phyloP scores from a whole-genome alignment of 64 coral and sea anemone species.

The Dendrophyllia cribrosa region DNA sequence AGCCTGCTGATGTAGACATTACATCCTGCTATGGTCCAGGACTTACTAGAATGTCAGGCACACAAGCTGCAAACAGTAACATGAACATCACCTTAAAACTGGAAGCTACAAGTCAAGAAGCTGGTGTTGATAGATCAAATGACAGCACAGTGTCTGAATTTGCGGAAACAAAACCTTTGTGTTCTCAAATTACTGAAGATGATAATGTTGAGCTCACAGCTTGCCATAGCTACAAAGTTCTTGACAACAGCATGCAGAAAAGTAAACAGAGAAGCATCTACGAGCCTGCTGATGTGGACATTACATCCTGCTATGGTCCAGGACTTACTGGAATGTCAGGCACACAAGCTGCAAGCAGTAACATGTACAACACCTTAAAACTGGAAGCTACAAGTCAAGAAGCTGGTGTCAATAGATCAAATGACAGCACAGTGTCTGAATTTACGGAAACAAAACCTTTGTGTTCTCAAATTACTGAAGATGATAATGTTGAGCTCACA shows the following conservation, averaged over 20 bases:
- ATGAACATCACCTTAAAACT: neutral
- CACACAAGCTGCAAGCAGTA: neutral
- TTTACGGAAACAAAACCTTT: too few species aligned
- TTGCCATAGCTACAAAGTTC: constrained; percentile 47
- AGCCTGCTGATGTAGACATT: constrained; percentile 37
- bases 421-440: too few species aligned
- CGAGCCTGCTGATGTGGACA: constrained; percentile 30
- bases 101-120: too few species aligned
- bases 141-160: too few species aligned
- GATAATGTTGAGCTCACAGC: constrained; percentile 64
- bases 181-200: neutral
- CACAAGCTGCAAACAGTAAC: neutral
- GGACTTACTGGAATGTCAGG: neutral
- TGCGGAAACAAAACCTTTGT: too few species aligned
- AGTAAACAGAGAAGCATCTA: constrained; percentile 20
- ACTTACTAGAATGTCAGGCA: neutral
- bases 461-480: neutral
- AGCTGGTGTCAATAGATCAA: neutral
- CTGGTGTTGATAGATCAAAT: neutral
- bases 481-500: constrained; percentile 67
- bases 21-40: constrained; percentile 37
- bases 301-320: constrained; percentile 40
- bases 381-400: neutral
- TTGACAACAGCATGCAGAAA: neutral
- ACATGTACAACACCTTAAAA: neutral